Evolutionary conservation across 2,113 vertebrate genomes (phyloP), one percentile per base, ranked within the genome.

Genomic region (Trogon surrucura): DNA sequence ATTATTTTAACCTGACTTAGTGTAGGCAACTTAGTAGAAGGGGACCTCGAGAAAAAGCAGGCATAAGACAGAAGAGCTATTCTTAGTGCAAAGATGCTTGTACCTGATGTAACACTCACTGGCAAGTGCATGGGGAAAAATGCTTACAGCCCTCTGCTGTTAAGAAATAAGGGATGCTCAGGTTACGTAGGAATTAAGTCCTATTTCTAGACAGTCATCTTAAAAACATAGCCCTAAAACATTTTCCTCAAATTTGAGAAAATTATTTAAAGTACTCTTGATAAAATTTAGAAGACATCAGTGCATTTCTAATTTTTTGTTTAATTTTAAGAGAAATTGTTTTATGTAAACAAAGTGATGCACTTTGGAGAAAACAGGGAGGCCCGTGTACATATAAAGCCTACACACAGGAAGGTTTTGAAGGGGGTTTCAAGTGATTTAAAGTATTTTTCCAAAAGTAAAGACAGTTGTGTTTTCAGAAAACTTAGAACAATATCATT

Each of bases 381-480:
- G 16, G n/a, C 22, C 48, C 13, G 8, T 11, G 8, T 48, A 47
- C 2, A 1, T 20, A 16, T 2, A 21, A 30, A 78, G 62, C 27
- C 18, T 70, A 41, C 27, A 38, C 0, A 3, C 11, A 45, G 36
- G 21, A 91, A 50, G 41, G 7, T 20, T 58, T 6, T 86, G 67
- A 88, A 94, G 75, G 66, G 85, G 15, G 12, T 66, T 88, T 88
- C 51, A 26, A 16, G 22, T 70, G 19, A 77, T 16, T 58, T 21
- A 23, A 50, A 85, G 44, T 34, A 34, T 70, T 89, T 95, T 88
- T 58, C 1, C 0, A 72, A 88, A 66, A 62, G 54, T 66, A 70
- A 54, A 90, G 71, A 69, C 71, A 77, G 73, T 93, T 94, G 80
- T 94, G 88, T 95, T 94, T 94, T 88, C 71, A 56, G 94, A 83